Base-by-base conservation (phyloP, 2,888 invertebrate species). In the Oxyteleia sp. region DNA sequence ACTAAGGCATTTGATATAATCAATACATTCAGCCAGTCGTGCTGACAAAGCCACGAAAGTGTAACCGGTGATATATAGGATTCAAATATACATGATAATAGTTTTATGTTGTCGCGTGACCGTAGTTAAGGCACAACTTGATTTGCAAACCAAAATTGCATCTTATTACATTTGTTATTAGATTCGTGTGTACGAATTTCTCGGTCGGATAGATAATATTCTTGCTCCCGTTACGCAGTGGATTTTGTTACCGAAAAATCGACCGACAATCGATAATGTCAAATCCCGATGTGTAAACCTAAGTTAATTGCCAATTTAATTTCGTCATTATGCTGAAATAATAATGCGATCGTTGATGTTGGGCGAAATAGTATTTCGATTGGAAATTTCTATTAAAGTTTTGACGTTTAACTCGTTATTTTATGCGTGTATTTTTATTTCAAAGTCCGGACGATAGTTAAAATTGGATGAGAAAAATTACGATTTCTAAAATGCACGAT, bases 241-340 rank as follows among this genome's bases (percentile, higher is more conserved):
- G 4, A 47, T n/a, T 20, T 45, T 20, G 38, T 68, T 53, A 53
- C n/a, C n/a, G n/a, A n/a, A 55, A 68, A 68, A 18, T 55, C 23
- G 32, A 32, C 11, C 11, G n/a, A 2, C 15, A 13, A 15, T 64
- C 35, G 38, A 43, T 47, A 69, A 41, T 38, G 20, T 5, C 23
- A 49, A 49, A 26, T 18, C 20, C 29, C 55, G 29, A 53, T 45
- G 23, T 55, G 55, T 45, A 49, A 66, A 49, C 64, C 43, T 57
- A 76, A 66, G 59, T 76, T 57, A 59, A 76, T 76, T 49, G 41
- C n/a, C 66, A 35, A 76, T 76, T 66, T 43, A 66, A 66, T 76
- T 76, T 63, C 29, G 41, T 63, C 61, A 66, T 75, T 59, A 66
- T 51, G 57, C 57, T 59, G 49, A 53, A 59, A 63, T 74, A 63